Evolutionary conservation across 2,797 vertebrate species (phyloP).

Genomic region (Lithobates sylvaticus): DNA sequence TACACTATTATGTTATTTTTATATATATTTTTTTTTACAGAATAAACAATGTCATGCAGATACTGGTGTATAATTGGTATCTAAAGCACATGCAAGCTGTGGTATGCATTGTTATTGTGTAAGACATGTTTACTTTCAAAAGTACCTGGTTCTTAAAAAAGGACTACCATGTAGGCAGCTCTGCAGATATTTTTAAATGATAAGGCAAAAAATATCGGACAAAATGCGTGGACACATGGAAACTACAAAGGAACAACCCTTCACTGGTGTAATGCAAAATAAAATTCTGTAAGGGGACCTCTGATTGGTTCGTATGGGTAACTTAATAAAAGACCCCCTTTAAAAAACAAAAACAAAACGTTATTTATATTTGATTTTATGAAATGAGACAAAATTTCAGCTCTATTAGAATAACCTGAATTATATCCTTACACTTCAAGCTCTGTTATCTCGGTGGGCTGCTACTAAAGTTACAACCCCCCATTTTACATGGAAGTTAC

Average conservation of each 20-base stretch:
- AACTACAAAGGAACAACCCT: not conserved
- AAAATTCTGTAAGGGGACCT: no score
- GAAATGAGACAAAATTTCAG: no score
- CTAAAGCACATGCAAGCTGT: not conserved
- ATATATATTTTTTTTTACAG: not conserved
- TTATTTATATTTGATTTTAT: no score
- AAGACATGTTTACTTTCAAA: not conserved
- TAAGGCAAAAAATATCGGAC: not conserved
- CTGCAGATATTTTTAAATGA: no score
- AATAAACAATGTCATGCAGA: constrained; percentile 16
- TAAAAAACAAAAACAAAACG: no score
- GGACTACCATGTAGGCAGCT: not conserved
- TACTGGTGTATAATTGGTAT: not conserved
- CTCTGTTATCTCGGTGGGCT: no score
- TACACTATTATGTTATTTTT: not conserved
- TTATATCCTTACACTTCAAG: no score
- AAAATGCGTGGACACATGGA: not conserved
- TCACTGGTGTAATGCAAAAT: not conserved
- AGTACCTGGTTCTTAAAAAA: not conserved
- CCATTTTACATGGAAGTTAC: no score
- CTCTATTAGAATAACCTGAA: no score
- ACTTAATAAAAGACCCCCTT: no score
- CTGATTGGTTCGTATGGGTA: no score
- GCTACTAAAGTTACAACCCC: no score
- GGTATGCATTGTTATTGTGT: not conserved